These are phyloP conservation scores for Andrena bicolor DNA, from an alignment of 2,888 invertebrate species.

Conservation along the genomic window DNA sequence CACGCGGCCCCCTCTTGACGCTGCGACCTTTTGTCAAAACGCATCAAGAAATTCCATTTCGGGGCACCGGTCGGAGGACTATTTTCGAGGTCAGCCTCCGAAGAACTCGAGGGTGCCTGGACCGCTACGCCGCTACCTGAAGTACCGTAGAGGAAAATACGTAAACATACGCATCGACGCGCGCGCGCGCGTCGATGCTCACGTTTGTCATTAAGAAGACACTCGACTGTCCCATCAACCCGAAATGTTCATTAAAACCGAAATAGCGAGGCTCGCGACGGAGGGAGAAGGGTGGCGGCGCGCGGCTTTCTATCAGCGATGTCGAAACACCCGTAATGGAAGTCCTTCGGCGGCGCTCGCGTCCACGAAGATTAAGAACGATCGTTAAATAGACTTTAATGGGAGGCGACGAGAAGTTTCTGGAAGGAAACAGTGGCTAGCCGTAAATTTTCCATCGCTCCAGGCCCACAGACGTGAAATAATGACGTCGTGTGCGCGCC, in stretches of 20 bases:
- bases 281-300: background rate
- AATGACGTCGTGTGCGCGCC: conserved; percentile 77
- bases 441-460: conserved; percentile 67
- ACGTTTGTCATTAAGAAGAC: background rate
- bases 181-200: background rate
- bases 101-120: conserved; percentile 61
- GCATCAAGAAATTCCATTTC: conserved; percentile 68
- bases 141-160: conserved; percentile 54
- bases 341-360: conserved; percentile 14
- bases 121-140: conserved; percentile 64
- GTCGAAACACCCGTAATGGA: conserved; percentile 47
- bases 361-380: conserved; percentile 16
- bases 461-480: conserved; percentile 61
- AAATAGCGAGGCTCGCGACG: conserved; percentile 3
- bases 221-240: background rate
- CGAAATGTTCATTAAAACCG: background rate
- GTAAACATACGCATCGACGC: conserved; percentile 38
- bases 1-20: background rate
- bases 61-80: conserved; percentile 25
- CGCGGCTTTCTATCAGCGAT: conserved; percentile 15
- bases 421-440: conserved; percentile 57
- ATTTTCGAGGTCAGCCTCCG: conserved; percentile 65
- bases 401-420: conserved; percentile 31
- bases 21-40: conserved; percentile 60
- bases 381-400: conserved; percentile 38